Conservation (phyloP, 2,113 vertebrate genomes). For the Sebastes schlegelii region DNA sequence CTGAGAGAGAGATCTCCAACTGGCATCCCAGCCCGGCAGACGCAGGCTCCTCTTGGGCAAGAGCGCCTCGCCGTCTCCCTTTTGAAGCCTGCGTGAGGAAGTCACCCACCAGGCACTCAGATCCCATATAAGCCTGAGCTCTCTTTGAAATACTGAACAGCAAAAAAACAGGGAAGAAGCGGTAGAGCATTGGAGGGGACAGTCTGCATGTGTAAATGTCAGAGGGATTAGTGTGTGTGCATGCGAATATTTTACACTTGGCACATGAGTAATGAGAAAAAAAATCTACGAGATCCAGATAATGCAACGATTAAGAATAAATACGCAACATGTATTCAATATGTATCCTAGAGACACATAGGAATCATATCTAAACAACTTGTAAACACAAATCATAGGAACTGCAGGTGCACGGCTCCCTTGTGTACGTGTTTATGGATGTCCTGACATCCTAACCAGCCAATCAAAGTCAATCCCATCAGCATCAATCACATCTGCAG, state of each 20-base stretch:
- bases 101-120: slow-evolving; percentile 50
- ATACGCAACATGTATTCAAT: not conserved
- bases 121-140: slow-evolving; percentile 38
- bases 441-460: slow-evolving; percentile 10
- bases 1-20: slow-evolving; percentile 26
- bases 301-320: not conserved
- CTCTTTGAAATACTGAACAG: slow-evolving; percentile 57
- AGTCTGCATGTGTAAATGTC: slow-evolving; percentile 50
- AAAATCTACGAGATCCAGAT: slow-evolving; percentile 1
- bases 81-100: slow-evolving; percentile 62
- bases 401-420: not conserved
- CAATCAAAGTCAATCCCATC: slow-evolving; percentile 28
- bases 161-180: slow-evolving; percentile 5
- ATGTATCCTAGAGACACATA: not conserved
- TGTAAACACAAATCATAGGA: not conserved
- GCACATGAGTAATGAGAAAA: slow-evolving; percentile 25
- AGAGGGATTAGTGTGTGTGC: slow-evolving; percentile 47
- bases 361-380: not conserved
- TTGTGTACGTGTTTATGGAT: not conserved
- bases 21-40: slow-evolving; percentile 11
- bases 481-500: slow-evolving; percentile 26
- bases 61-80: not conserved
- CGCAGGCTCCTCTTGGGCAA: slow-evolving; percentile 23
- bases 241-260: slow-evolving; percentile 1
- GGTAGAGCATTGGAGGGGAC: not conserved